These are phyloP conservation scores for Limosa lapponica DNA, from an alignment of 2,797 vertebrate species.

Conservation along the genomic window DNA sequence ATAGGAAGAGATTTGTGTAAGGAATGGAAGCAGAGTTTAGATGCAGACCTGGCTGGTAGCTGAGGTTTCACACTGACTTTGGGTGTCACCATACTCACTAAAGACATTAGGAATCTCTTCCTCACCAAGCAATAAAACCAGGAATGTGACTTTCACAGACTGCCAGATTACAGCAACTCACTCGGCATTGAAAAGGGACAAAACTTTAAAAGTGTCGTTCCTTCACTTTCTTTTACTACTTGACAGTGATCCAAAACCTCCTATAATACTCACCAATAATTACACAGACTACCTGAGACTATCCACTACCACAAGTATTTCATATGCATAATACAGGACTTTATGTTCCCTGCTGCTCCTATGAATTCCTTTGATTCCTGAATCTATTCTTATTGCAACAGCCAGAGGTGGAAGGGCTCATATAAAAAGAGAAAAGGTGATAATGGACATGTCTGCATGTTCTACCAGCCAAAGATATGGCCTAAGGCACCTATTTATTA, in stretches of 20 bases:
- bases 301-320: background rate
- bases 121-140: background rate
- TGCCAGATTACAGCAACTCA: background rate
- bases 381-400: constrained; percentile 17
- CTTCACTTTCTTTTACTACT: background rate
- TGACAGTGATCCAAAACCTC: background rate
- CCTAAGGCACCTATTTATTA: background rate
- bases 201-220: background rate
- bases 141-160: constrained; percentile 9
- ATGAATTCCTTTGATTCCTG: constrained; percentile 49
- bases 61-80: background rate
- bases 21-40: background rate
- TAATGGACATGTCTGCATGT: constrained; percentile 29
- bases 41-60: background rate
- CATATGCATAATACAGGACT: background rate
- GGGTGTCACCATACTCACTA: background rate
- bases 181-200: background rate
- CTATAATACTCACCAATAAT: background rate
- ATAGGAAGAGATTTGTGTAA: background rate
- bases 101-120: background rate
- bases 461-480: background rate
- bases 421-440: constrained; percentile 23
- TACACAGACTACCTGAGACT: background rate
- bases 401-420: constrained; percentile 10
- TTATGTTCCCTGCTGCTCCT: background rate